These are phyloP conservation scores for Machimus rusticus DNA, from an alignment of 2,888 invertebrate genomes.

Conservation along the genomic window DNA sequence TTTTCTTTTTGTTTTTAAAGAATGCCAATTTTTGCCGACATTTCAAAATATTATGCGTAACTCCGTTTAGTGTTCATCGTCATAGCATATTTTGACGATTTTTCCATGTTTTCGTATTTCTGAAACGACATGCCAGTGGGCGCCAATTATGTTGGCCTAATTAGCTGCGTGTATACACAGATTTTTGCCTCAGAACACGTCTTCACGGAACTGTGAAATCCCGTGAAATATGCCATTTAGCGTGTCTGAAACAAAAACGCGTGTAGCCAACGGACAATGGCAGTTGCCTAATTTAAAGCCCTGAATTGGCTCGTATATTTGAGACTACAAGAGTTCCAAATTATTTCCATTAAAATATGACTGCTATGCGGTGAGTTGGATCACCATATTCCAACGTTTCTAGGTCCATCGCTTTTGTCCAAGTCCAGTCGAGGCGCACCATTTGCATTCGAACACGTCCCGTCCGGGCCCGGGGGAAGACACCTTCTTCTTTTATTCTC, in stretches of 20 bases:
- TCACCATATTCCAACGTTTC: not conserved
- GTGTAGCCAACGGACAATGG: not conserved
- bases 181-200: not conserved
- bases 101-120: not conserved
- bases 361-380: not conserved
- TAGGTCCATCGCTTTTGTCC: not conserved
- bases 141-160: not conserved
- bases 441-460: not conserved
- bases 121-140: not conserved
- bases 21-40: not conserved
- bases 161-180: not conserved
- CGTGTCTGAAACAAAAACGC: not conserved
- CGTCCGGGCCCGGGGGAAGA: not conserved
- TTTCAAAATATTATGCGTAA: not conserved
- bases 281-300: not conserved
- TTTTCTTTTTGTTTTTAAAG: not conserved
- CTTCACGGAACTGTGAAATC: not conserved
- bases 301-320: not conserved
- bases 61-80: not conserved
- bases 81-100: not conserved
- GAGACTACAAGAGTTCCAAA: not conserved
- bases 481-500: not conserved
- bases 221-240: not conserved
- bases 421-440: not conserved
- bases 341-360: not conserved